These are phyloP conservation scores for Alcedo atthis DNA, from an alignment of 2,797 vertebrate genomes.

Conservation along the genomic window DNA sequence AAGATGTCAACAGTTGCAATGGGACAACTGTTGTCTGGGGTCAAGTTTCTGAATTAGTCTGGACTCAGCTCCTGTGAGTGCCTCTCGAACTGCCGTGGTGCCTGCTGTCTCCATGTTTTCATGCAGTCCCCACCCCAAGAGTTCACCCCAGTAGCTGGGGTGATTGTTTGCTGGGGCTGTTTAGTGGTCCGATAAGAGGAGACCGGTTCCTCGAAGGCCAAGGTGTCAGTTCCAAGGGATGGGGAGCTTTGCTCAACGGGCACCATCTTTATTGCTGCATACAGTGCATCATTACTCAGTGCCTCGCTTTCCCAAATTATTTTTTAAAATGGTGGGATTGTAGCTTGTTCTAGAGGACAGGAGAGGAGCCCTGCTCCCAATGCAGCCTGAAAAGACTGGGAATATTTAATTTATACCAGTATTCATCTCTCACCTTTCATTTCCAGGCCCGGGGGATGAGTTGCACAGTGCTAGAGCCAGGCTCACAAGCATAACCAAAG, in stretches of 20 bases:
- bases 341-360: not conserved
- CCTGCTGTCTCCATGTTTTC: not conserved
- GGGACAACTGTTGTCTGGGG: not conserved
- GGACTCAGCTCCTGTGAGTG: not conserved
- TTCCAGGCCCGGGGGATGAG: not conserved
- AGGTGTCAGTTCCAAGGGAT: not conserved
- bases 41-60: not conserved
- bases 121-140: not conserved
- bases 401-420: not conserved
- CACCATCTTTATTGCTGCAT: not conserved
- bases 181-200: not conserved
- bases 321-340: not conserved
- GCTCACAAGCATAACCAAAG: not conserved
- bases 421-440: not conserved
- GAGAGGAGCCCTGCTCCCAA: not conserved
- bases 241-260: not conserved
- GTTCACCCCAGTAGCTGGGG: not conserved
- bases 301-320: conserved; percentile 8
- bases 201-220: not conserved
- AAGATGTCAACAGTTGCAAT: not conserved
- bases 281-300: conserved; percentile 9
- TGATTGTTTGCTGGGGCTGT: not conserved
- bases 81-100: not conserved
- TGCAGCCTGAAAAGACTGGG: conserved; percentile 1
- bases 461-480: not conserved